Conservation (phyloP, 2,888 invertebrate species). For the Agrilus mali region DNA sequence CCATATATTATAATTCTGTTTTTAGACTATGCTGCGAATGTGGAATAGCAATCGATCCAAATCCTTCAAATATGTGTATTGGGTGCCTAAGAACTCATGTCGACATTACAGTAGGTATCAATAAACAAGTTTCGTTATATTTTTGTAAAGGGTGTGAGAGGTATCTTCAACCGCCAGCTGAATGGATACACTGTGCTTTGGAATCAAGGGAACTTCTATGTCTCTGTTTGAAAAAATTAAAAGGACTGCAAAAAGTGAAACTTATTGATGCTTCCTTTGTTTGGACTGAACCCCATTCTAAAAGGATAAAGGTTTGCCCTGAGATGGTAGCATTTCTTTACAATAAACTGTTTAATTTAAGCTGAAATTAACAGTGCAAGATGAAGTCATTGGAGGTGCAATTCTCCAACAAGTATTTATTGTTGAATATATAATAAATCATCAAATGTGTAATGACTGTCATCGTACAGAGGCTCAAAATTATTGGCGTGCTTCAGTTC, state of each 20-base stretch:
- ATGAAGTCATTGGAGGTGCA: conserved; percentile 83
- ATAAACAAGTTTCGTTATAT: conserved; percentile 80
- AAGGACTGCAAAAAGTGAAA: conserved; percentile 78
- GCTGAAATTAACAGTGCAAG: conserved; percentile 88
- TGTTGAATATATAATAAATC: conserved; percentile 81
- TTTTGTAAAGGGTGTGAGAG: conserved; percentile 91
- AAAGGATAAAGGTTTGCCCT: conserved; percentile 70
- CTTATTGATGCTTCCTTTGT: conserved; percentile 92
- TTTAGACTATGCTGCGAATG: conserved; percentile 86
- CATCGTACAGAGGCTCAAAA: conserved; percentile 95
- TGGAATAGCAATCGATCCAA: conserved; percentile 82
- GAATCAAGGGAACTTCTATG: conserved; percentile 85
- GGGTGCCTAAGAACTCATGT: conserved; percentile 82
- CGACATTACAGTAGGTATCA: conserved; percentile 93
- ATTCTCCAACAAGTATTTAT: conserved; percentile 90
- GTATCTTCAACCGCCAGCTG: conserved; percentile 83
- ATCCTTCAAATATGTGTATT: conserved; percentile 96
- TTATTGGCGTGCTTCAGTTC: conserved; percentile 88
- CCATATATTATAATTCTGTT: conserved; percentile 5
- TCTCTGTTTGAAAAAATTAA: conserved; percentile 84
- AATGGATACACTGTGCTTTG: conserved; percentile 75
- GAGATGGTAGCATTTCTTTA: conserved; percentile 1
- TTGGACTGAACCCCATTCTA: conserved; percentile 99
- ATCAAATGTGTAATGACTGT: conserved; percentile 97
- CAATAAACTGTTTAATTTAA: conserved; percentile 21